Base-by-base conservation (phyloP, 2,113 vertebrate species). In the Bubalus kerabau region DNA sequence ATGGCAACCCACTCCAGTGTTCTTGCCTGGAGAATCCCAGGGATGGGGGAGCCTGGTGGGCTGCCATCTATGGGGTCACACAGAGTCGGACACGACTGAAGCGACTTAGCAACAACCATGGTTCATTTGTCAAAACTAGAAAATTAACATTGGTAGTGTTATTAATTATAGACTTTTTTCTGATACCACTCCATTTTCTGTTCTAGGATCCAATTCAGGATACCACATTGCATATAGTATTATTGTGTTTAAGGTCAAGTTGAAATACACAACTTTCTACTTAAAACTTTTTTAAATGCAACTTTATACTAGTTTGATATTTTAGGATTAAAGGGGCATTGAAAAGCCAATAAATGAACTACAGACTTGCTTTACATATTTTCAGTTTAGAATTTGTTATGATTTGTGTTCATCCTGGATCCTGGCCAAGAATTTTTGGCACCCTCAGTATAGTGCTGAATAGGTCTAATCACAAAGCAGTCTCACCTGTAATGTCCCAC, bases 381-480 rank as follows among this genome's bases (percentile, higher is more conserved):
- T 96, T 90, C 54, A 36, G 36, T 71, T 95, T 89, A 91, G 91
- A 88, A 80, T 94, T 96, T 97, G 15, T 91, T 94, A 32, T 50
- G 6, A 28, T 81, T 28, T 12, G 54, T 23, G 23, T 93, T 64
- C 36, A 76, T 59, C 16, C 21, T 97, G 50, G 48, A 90, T 96
- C 48, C 87, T 91, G 54, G 28, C 84, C 78, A 92, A 54, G 60
- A 23, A n/a, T 80, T 28, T 92, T 92, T 87, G 43, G 43, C 96
- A 90, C 12, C 40, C 16, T 60, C n/a, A 59, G 36, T 85, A 76
- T 32, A 52, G 8, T 64, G 76, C 50, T 80, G 62, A 84, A 83
- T 46, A 81, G 26, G 9, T 87, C 50, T 78, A 43, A 85, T 96
- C 7, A 74, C 9, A 94, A 64, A 71, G 16, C 2, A 56, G 12